Evolutionary conservation across 2,113 vertebrate genomes (phyloP), one percentile per base, ranked within the genome.

Genomic region (Phalacrocorax brasilianus): DNA sequence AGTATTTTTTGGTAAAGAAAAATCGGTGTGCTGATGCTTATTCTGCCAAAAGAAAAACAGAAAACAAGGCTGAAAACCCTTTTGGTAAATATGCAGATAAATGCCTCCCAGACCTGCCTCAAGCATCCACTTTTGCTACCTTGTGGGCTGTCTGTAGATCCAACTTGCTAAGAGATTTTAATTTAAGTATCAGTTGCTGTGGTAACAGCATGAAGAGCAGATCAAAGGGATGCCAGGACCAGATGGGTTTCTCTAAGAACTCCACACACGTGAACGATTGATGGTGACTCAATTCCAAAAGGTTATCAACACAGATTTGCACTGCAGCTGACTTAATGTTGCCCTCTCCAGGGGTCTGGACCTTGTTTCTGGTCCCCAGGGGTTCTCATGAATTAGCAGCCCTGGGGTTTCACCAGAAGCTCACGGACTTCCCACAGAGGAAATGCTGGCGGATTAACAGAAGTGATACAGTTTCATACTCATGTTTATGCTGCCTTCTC

Each of bases 131-230:
- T 92, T 91, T 47, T 89, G 33, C 85, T 89, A 44, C 84, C 76
- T 67, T 87, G 59, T 88, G 58, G 50, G 71, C 70, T 8, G 8
- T 44, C 74, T 82, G 53, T 85, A 89, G 62, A 91, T 59, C 71
- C 78, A 88, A 35, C 77, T 63, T 63, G 74, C 91, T 58, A 55
- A 55, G 65, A 92, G 55, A 79, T 66, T 95, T 88, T 93, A 91
- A 62, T 91, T 88, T 71, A 82, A 86, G 70, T 86, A 74, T 63
- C 68, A 67, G 96, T 97, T 97, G 96, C 95, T 96, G 88, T 97
- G 92, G 95, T 47, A 97, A 97, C 95, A 90, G 74, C 95, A 93
- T 77, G 85, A 95, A 91, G 83, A 96, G 45, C 55, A 89, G 79
- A 91, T 77, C 72, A 85, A 76, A 84, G 28, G 79, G 62, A 89